A percentile compares a stretch with the other conserved stretches of the same genome.
These are phyloP conservation scores for Antheraea yamamai DNA, from an alignment of 2,888 invertebrate species.

Conservation along the genomic window DNA sequence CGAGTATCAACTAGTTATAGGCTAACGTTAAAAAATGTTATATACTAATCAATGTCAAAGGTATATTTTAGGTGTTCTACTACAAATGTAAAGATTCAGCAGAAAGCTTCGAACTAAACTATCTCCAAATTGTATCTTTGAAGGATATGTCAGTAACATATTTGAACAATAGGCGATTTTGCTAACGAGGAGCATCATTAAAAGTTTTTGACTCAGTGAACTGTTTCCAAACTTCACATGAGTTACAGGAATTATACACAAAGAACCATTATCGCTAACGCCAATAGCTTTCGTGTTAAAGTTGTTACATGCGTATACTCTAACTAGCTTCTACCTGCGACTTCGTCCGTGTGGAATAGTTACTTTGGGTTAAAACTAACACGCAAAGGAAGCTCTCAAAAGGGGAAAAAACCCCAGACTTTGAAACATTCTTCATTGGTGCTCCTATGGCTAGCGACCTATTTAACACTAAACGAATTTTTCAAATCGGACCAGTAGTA, in stretches of 20 bases:
- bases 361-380: too few relatives aligned
- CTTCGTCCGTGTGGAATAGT: too few relatives aligned
- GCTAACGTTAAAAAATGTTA: background rate
- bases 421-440: too few relatives aligned
- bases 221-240: constrained; percentile 27
- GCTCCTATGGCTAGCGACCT: too few relatives aligned
- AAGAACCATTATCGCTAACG: background rate
- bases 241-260: background rate
- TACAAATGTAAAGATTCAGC: background rate
- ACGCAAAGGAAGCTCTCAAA: too few relatives aligned
- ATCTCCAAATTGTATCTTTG: too few relatives aligned
- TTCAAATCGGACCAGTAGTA: too few relatives aligned
- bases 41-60: background rate
- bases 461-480: too few relatives aligned
- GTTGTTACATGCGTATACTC: background rate
- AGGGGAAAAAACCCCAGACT: too few relatives aligned
- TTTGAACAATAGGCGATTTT: constrained; percentile 8
- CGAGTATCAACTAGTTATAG: too few relatives aligned
- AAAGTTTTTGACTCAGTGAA: constrained; percentile 65
- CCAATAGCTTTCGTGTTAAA: background rate
- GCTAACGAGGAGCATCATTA: constrained; percentile 60
- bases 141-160: constrained; percentile 2
- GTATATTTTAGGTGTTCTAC: background rate
- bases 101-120: background rate
- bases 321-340: too few relatives aligned